Percentiles rank a stretch among this genome's conserved stretches.
These are phyloP conservation scores for Trachurus trachurus DNA, from an alignment of 2,797 vertebrate species.

Conservation along the genomic window DNA sequence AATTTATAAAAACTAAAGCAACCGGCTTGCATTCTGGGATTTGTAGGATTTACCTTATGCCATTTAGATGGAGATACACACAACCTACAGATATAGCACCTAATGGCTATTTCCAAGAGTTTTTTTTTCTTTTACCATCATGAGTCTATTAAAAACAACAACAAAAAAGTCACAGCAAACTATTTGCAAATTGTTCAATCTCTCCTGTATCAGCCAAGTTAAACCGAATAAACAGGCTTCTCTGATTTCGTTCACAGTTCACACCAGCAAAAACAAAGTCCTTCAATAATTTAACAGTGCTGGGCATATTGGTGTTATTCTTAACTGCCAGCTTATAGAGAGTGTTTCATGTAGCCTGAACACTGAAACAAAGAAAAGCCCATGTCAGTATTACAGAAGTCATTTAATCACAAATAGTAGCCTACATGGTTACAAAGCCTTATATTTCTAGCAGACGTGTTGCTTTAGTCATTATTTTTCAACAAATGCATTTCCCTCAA, in stretches of 20 bases:
- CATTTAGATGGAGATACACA: constrained; percentile 1
- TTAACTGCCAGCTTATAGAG: background rate
- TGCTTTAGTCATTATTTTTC: background rate
- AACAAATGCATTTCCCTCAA: background rate
- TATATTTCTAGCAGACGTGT: background rate
- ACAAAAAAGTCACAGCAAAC: constrained; percentile 3
- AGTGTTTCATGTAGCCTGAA: constrained; percentile 5
- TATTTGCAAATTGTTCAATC: background rate
- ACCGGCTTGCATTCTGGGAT: constrained; percentile 41
- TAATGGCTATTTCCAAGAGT: background rate
- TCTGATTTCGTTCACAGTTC: background rate
- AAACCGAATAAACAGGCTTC: background rate
- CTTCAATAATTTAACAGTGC: background rate
- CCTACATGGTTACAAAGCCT: background rate
- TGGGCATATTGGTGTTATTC: background rate
- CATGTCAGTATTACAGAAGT: background rate
- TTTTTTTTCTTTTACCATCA: background rate
- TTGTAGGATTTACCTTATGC: constrained; percentile 35
- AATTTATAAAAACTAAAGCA: background rate
- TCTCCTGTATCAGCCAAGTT: constrained; percentile 1
- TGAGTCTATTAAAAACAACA: background rate
- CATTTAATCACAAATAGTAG: constrained; percentile 1
- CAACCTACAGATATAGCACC: background rate
- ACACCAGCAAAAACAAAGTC: background rate
- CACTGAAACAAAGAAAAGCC: constrained; percentile 1